Conservation (phyloP, 2,888 invertebrate species). For the Melinaea marsaeus region DNA sequence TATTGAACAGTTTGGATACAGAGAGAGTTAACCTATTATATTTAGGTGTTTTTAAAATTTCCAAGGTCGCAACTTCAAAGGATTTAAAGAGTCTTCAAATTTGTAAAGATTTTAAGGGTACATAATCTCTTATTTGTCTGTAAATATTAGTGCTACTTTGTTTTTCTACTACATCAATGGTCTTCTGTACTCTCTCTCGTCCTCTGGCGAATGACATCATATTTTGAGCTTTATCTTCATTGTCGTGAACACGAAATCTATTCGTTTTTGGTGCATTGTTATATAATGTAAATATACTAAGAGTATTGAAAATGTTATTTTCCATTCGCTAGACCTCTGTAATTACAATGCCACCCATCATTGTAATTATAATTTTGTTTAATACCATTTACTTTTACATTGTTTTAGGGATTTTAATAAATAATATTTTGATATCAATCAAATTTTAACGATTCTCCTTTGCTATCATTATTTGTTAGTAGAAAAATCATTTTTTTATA, state of each 20-base stretch:
- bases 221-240: not conserved
- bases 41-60: too few relatives aligned
- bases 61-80: not conserved
- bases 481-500: too few relatives aligned
- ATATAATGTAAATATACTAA: not conserved
- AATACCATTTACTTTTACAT: not conserved
- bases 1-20: too few relatives aligned
- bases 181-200: not conserved
- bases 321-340: not conserved
- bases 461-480: too few relatives aligned
- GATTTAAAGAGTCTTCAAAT: not conserved
- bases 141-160: slow-evolving; percentile 14
- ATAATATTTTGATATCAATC: too few relatives aligned
- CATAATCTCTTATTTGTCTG: slow-evolving; percentile 16
- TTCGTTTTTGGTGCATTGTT: too few relatives aligned
- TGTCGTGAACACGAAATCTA: not conserved
- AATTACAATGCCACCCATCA: not conserved
- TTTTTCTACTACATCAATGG: slow-evolving; percentile 16
- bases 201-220: not conserved
- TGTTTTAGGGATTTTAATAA: not conserved
- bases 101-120: slow-evolving; percentile 15
- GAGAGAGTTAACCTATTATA: too few relatives aligned
- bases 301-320: not conserved
- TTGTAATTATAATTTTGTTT: not conserved
- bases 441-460: too few relatives aligned